Base-by-base conservation (phyloP, 2,888 invertebrate genomes). In the Oxytorus armatus region DNA sequence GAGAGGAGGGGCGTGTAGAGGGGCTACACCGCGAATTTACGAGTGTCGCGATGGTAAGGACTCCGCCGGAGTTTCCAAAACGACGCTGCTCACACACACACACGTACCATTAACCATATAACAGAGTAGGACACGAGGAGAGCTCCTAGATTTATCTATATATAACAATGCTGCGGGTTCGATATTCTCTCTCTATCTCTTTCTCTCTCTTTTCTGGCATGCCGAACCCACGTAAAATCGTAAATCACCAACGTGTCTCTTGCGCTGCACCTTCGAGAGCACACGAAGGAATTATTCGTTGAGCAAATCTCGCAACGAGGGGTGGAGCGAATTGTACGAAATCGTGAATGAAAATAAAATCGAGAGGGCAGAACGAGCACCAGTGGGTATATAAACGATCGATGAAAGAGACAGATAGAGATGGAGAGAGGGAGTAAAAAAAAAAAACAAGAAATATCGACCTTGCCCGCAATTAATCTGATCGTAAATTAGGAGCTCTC, bases 251-350 rank as follows among this genome's bases (percentile, higher is more conserved):
- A 59, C 49, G 55, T 36, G 69, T 61, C 49, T 74, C 63, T 69
- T 49, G 33, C 63, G 23, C 66, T 55, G 61, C 65, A 77, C 77
- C 39, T 70, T 63, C 55, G 49, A 39, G 39, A 42, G 33, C 66
- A 69, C 55, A 55, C 73, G 57, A 53, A 70, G 63, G 44, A 77
- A 77, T 74, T 69, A 81, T 77, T 77, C 77, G 25, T 29, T 10
- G 21, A 75, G 59, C 3, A 21, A 57, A 68, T 72, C 18, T 21
- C 63, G 59, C 42, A 29, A 51, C 69, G 69, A 51, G 55, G 70
- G 63, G 63, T 42, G 63, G 42, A 68, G 47, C 73, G 1, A 16
- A 63, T 63, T 77, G 42, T 55, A 44, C 36, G 44, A 47, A 81
- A 77, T 70, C 61, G 42, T 33, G 51, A 11, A 55, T 42, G 42